Evolutionary conservation across 2,888 invertebrate genomes (phyloP).

Genomic region (Sesia bembeciformis): DNA sequence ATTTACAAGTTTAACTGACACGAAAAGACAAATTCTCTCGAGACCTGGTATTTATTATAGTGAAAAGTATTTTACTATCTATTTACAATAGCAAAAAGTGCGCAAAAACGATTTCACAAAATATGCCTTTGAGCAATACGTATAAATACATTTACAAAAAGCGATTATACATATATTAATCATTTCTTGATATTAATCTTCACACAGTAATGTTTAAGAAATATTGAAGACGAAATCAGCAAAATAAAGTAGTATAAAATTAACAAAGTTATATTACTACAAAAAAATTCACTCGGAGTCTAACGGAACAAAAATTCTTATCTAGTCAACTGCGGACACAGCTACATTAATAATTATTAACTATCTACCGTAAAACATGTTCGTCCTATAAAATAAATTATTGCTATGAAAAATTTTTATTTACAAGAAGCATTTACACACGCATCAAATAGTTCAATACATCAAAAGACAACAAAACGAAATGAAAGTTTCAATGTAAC

Average conservation of each 20-base stretch:
- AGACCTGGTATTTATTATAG: conserved; percentile 35
- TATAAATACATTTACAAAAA: conserved; percentile 67
- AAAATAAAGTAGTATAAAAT: background rate
- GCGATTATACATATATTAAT: conserved; percentile 41
- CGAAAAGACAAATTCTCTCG: conserved; percentile 45
- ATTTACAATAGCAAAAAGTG: conserved; percentile 71
- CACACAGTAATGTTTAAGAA: background rate
- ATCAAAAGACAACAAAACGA: conserved; percentile 46
- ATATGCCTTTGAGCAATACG: conserved; percentile 73
- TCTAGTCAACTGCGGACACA: no score
- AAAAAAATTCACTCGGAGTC: no score
- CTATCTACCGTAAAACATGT: conserved; percentile 13
- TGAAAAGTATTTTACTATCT: conserved; percentile 26
- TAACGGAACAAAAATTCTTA: no score
- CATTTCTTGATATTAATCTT: background rate
- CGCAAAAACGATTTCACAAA: conserved; percentile 72
- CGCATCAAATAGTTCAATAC: conserved; percentile 26
- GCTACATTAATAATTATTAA: background rate
- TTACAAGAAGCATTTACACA: conserved; percentile 33
- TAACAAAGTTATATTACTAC: no score
- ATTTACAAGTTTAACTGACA: conserved; percentile 5
- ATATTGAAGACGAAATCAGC: background rate
- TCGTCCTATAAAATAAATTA: conserved; percentile 42
- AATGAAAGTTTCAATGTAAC: conserved; percentile 20
- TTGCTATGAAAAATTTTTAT: conserved; percentile 48